A percentile compares a stretch with the other conserved stretches of the same genome.
Conservation (phyloP, 2,888 invertebrate species). For the Blastobasis adustella region DNA sequence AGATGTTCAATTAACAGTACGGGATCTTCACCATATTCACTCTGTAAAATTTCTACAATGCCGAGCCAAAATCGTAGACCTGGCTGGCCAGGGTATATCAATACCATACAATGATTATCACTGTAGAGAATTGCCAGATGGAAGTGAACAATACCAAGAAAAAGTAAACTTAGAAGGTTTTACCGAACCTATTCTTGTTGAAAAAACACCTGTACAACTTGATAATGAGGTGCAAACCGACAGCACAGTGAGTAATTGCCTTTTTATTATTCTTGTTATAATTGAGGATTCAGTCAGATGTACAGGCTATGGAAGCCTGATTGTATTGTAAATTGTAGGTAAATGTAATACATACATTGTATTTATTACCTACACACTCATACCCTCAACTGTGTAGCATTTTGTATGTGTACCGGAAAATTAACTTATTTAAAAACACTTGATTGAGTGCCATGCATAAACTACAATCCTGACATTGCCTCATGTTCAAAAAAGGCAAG, state of each 20-base stretch:
- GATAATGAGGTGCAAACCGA: constrained; percentile 56
- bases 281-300: too few relatives aligned
- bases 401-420: too few relatives aligned
- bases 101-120: constrained; percentile 31
- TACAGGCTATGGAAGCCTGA: too few relatives aligned
- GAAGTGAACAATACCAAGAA: not conserved
- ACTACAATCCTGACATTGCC: too few relatives aligned
- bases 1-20: constrained; percentile 38
- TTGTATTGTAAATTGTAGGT: too few relatives aligned
- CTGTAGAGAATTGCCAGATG: constrained; percentile 27
- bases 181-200: constrained; percentile 7
- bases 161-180: not conserved
- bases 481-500: too few relatives aligned
- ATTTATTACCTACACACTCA: too few relatives aligned
- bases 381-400: too few relatives aligned
- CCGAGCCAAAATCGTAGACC: constrained; percentile 35
- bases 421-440: too few relatives aligned
- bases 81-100: constrained; percentile 25
- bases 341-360: too few relatives aligned
- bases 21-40: constrained; percentile 29
- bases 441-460: too few relatives aligned
- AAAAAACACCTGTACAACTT: constrained; percentile 38
- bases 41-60: constrained; percentile 39
- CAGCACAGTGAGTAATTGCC: constrained; percentile 33
- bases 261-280: too few relatives aligned